A percentile compares a stretch with the other conserved stretches of the same genome.
Evolutionary conservation across 1,140 invertebrate genomes (phyloP).

Genomic region (Bathynomus jamesi): DNA sequence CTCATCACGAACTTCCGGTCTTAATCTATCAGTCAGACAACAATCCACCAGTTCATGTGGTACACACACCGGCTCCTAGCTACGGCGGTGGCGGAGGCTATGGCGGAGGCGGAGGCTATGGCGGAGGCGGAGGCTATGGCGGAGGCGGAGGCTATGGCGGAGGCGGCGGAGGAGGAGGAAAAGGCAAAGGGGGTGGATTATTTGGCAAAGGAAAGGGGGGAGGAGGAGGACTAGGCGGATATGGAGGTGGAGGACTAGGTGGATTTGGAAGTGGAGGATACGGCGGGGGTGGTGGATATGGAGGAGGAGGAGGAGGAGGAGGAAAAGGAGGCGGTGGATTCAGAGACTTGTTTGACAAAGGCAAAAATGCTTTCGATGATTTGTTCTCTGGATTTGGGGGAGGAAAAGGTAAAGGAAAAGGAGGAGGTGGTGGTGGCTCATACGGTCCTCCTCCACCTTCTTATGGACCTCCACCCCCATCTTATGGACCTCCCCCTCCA

Average conservation of each 20-base stretch:
- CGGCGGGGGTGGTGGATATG: slow-evolving; percentile 2
- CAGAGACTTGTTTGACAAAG: background rate
- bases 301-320: background rate
- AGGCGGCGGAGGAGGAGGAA: background rate
- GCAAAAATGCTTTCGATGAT: background rate
- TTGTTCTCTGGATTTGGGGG: background rate
- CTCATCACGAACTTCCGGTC: slow-evolving; percentile 45
- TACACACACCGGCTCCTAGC: slow-evolving; percentile 37
- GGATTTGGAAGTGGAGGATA: background rate
- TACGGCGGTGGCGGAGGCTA: slow-evolving; percentile 2
- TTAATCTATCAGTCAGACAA: slow-evolving; percentile 44
- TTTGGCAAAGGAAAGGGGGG: background rate
- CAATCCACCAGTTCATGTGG: slow-evolving; percentile 43
- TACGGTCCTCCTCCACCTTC: slow-evolving; percentile 14
- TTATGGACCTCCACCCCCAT: slow-evolving; percentile 25
- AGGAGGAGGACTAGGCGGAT: background rate
- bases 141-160: too few relatives aligned
- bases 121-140: background rate
- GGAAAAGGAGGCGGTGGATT: background rate
- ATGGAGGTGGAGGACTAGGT: background rate
- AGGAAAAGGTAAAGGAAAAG: slow-evolving; percentile 1
- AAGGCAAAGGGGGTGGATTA: background rate
- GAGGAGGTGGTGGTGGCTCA: slow-evolving; percentile 5
- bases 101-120: background rate
- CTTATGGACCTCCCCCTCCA: slow-evolving; percentile 13